A percentile compares a stretch with the other conserved stretches of the same genome.
Evolutionary conservation across 2,797 vertebrate genomes (phyloP).

Genomic region (Falco columbarius): DNA sequence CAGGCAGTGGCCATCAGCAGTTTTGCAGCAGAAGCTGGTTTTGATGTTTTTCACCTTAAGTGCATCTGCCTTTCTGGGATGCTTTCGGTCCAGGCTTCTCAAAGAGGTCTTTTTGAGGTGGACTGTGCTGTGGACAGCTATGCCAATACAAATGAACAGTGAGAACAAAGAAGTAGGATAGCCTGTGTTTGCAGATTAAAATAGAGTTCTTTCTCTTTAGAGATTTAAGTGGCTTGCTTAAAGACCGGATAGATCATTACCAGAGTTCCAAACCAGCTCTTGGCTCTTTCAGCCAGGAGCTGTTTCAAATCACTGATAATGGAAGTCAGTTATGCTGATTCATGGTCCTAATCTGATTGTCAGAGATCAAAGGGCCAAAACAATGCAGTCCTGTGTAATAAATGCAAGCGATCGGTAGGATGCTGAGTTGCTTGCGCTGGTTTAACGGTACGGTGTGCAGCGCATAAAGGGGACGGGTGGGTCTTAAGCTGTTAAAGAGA

Average conservation of each 20-base stretch:
- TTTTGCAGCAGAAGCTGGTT: background rate
- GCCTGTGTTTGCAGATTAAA: accelerated
- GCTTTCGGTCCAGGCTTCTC: background rate
- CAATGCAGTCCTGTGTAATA: accelerated
- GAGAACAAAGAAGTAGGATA: background rate
- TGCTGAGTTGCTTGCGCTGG: background rate
- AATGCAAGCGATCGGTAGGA: accelerated
- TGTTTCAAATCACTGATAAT: background rate
- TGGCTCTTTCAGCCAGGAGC: background rate
- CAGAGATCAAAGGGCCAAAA: background rate
- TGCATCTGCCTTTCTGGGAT: background rate
- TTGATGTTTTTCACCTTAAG: background rate
- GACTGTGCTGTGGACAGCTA: background rate
- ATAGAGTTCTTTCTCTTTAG: background rate
- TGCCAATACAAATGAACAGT: background rate
- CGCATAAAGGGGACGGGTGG: background rate
- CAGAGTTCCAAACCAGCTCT: background rate
- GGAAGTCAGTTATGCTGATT: background rate
- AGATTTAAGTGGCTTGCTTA: background rate
- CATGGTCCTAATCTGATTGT: background rate
- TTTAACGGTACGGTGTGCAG: background rate
- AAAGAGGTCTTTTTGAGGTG: background rate
- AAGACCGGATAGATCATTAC: background rate
- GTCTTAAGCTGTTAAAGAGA: background rate
- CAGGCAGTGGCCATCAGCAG: accelerated